Percentiles rank a stretch among this genome's conserved stretches.
These are phyloP conservation scores for Cryptoblepharus egeriae DNA, from an alignment of 2,797 vertebrate genomes.

Conservation along the genomic window DNA sequence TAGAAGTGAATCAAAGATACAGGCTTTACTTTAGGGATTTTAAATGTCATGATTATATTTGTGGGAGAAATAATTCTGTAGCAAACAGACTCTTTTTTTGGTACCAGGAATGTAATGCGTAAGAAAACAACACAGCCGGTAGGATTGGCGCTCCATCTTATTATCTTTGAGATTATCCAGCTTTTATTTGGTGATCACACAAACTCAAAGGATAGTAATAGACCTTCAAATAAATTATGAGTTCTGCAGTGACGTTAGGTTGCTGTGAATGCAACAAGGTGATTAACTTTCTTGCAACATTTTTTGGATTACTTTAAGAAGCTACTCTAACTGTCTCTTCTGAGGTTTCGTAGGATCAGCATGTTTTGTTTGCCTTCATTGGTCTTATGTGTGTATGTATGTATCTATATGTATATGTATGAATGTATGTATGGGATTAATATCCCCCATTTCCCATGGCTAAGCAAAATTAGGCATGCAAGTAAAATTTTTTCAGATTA, in stretches of 20 bases:
- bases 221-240: constrained; percentile 41
- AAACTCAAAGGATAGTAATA: constrained; percentile 40
- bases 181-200: constrained; percentile 23
- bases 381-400: too few relatives aligned
- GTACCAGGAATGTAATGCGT: not conserved
- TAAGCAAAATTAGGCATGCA: too few relatives aligned
- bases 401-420: too few relatives aligned
- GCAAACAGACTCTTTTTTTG: constrained; percentile 22
- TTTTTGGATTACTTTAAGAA: not conserved
- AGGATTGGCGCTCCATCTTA: not conserved
- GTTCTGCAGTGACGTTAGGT: not conserved
- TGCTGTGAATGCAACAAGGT: not conserved
- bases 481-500: not conserved
- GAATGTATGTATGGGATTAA: too few relatives aligned
- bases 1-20: constrained; percentile 46
- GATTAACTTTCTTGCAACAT: not conserved
- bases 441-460: too few relatives aligned
- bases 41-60: constrained; percentile 43
- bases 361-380: not conserved
- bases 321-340: not conserved
- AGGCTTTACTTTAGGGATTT: constrained; percentile 39
- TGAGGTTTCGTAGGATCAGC: not conserved
- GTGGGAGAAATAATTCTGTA: constrained; percentile 56
- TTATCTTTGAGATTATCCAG: constrained; percentile 32
- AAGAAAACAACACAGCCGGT: not conserved